A percentile compares a stretch with the other conserved stretches of the same genome.
Evolutionary conservation across 2,113 vertebrate genomes (phyloP).

Genomic region (Aramus guarauna): DNA sequence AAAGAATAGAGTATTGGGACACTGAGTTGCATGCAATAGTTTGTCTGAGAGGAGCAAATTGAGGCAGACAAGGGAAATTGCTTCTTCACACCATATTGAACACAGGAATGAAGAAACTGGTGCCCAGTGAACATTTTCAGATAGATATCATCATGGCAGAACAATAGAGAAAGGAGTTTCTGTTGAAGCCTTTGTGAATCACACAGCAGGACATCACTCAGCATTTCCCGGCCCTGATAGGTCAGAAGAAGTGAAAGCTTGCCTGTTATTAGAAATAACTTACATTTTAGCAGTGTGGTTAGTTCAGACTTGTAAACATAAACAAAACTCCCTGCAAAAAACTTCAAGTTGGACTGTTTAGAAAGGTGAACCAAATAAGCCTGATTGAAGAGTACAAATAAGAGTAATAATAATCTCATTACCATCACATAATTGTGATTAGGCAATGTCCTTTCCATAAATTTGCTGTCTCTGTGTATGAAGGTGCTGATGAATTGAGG

Average conservation of each 20-base stretch:
- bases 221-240: neutral
- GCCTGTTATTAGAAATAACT: neutral
- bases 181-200: neutral
- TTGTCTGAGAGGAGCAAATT: neutral
- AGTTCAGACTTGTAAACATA: neutral
- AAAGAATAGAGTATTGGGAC: neutral
- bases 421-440: neutral
- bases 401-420: neutral
- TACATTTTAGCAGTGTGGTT: neutral
- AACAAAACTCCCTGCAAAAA: neutral
- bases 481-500: constrained; percentile 59
- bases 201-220: neutral
- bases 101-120: neutral
- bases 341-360: neutral
- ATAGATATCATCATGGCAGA: neutral
- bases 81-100: neutral
- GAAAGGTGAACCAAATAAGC: neutral
- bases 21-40: neutral
- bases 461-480: neutral
- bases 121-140: neutral
- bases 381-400: neutral
- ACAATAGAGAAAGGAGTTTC: neutral
- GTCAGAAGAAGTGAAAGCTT: neutral
- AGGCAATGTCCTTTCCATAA: neutral
- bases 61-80: neutral